These are phyloP conservation scores for Ptychobarbus kaznakovi DNA, from an alignment of 2,797 vertebrate genomes.

Conservation along the genomic window DNA sequence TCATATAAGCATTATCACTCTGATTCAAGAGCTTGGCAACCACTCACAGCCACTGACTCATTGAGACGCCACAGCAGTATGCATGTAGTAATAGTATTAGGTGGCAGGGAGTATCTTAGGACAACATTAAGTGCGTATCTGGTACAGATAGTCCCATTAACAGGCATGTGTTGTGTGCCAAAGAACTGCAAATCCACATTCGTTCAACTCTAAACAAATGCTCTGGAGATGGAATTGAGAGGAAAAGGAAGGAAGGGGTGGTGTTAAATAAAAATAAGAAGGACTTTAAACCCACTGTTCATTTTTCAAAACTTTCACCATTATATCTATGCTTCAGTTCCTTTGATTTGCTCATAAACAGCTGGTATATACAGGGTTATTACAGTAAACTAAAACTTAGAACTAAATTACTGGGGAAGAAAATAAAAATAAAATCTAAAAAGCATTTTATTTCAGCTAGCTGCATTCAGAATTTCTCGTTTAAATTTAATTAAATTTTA, in stretches of 20 bases:
- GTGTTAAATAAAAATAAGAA: not conserved
- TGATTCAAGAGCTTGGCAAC: conserved; percentile 1
- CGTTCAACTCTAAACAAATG: conserved; percentile 40
- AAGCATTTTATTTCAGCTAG: not conserved
- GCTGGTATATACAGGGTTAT: not conserved
- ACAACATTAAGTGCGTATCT: conserved; percentile 34
- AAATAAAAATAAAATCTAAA: not conserved
- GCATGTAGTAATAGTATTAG: conserved; percentile 7
- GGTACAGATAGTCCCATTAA: conserved; percentile 46
- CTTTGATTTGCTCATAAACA: not conserved
- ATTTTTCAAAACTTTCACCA: not conserved
- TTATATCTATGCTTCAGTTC: not conserved
- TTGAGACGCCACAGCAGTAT: not conserved
- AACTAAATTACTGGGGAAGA: not conserved
- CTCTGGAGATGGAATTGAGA: not conserved
- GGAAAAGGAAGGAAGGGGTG: conserved; percentile 23
- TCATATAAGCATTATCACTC: conserved; percentile 3
- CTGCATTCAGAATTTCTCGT: not conserved
- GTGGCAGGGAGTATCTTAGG: conserved; percentile 26
- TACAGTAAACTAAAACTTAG: not conserved
- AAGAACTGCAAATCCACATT: conserved; percentile 46
- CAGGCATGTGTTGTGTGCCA: conserved; percentile 34
- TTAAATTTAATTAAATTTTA: not conserved
- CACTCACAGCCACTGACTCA: not conserved
- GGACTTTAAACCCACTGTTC: not conserved